These are phyloP conservation scores for Drosophila buzzatii DNA, from an alignment of 2,888 invertebrate species.

Conservation along the genomic window DNA sequence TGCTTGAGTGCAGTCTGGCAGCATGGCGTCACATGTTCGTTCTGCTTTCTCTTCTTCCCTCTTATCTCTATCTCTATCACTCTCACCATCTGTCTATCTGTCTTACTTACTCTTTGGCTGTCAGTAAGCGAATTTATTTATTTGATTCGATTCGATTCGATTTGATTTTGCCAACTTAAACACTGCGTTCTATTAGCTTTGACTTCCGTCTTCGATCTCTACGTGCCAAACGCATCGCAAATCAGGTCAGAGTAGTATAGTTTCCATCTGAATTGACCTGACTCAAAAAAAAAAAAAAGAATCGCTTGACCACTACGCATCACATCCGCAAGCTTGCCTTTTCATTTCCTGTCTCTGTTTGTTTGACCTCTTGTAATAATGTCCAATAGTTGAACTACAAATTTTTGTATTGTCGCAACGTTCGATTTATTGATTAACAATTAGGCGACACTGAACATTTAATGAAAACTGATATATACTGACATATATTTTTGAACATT, in stretches of 20 bases:
- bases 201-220: slow-evolving; percentile 36
- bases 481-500: not conserved
- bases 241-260: slow-evolving; percentile 51
- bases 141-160: slow-evolving; percentile 62
- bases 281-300: too few species aligned
- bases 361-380: slow-evolving; percentile 23
- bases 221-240: slow-evolving; percentile 62
- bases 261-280: slow-evolving; percentile 14
- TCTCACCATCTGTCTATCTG: too few species aligned
- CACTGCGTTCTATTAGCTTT: slow-evolving; percentile 30
- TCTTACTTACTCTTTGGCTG: slow-evolving; percentile 12
- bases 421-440: slow-evolving; percentile 6
- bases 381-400: slow-evolving; percentile 43
- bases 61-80: not conserved
- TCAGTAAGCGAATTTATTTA: slow-evolving; percentile 58
- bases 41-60: not conserved
- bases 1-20: slow-evolving; percentile 73
- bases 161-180: slow-evolving; percentile 64
- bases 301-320: slow-evolving; percentile 11
- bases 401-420: slow-evolving; percentile 22
- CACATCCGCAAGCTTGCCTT: slow-evolving; percentile 22
- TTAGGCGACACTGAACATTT: not conserved
- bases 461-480: not conserved
- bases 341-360: slow-evolving; percentile 34
- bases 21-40: slow-evolving; percentile 63